Conservation (phyloP, 2,797 vertebrate genomes). For the Centropyge bicolor region DNA sequence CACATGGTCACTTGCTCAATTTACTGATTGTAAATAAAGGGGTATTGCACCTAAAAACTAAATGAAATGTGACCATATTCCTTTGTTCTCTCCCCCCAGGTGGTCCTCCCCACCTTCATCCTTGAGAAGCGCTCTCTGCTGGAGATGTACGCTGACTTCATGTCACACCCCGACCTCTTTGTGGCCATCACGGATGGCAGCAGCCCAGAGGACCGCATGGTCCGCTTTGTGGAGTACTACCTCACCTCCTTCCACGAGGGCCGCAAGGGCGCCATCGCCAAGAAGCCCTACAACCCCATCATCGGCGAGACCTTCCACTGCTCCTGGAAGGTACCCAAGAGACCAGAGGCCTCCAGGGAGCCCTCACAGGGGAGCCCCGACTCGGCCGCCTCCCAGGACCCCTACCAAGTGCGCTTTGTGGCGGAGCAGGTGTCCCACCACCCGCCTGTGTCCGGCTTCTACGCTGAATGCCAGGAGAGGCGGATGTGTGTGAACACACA, state of each 20-base stretch:
- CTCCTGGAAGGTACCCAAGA: constrained; percentile 92
- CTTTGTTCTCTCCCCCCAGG: constrained; percentile 78
- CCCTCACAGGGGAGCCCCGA: constrained; percentile 27
- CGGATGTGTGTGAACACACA: constrained; percentile 96
- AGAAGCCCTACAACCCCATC: constrained; percentile 99
- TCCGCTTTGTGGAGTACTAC: constrained; percentile 98
- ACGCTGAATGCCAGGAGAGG: constrained; percentile 95
- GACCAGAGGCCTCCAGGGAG: constrained; percentile 30
- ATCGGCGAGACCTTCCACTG: constrained; percentile 98
- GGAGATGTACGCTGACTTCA: constrained; percentile 99
- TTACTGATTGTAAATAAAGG: neutral
- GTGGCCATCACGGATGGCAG: constrained; percentile 90
- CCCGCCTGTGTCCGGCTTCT: constrained; percentile 98
- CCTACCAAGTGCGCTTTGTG: constrained; percentile 92
- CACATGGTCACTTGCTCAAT: constrained; percentile 1
- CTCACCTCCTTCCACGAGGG: constrained; percentile 99
- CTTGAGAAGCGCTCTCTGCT: constrained; percentile 97
- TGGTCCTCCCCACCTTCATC: constrained; percentile 98
- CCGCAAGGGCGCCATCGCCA: constrained; percentile 97
- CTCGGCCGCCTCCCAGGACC: constrained; percentile 76
- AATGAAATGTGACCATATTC: neutral
- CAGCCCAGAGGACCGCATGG: constrained; percentile 94
- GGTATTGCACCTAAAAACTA: neutral
- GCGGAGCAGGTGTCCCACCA: constrained; percentile 99
- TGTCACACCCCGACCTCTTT: constrained; percentile 98